phyloP scores from a whole-genome alignment of 1,140 invertebrate genomes.

The Drosophila parvula region DNA sequence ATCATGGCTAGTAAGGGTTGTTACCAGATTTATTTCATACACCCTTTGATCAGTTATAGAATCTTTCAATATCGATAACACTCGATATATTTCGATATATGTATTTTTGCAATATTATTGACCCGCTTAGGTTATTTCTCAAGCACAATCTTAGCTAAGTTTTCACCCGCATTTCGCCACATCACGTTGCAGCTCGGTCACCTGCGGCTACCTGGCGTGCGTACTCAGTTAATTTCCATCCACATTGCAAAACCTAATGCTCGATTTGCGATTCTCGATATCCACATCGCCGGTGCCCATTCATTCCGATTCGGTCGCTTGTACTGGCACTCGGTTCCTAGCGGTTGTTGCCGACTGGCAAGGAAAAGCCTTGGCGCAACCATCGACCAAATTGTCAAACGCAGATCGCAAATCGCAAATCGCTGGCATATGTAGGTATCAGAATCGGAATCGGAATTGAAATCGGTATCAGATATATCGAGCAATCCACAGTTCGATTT shows the following conservation, averaged over 20 bases:
- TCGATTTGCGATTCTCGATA: conserved; percentile 29
- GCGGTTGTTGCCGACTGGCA: conserved; percentile 53
- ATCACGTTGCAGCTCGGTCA: conserved; percentile 75
- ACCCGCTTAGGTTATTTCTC: neutral
- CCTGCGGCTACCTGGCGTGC: conserved; percentile 67
- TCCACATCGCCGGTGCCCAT: conserved; percentile 24
- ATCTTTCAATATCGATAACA: neutral
- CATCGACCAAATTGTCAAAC: conserved; percentile 53
- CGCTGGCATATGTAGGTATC: conserved; percentile 20
- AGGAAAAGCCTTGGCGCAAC: conserved; percentile 72
- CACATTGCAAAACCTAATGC: conserved; percentile 43
- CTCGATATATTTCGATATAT: neutral
- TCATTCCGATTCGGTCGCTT: conserved; percentile 9
- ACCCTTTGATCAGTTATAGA: neutral
- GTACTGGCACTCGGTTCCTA: conserved; percentile 26
- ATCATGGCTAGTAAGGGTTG: neutral
- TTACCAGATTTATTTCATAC: neutral
- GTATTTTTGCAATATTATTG: neutral
- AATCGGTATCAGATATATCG: conserved; percentile 48
- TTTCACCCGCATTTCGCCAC: conserved; percentile 13
- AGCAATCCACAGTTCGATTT: conserved; percentile 64
- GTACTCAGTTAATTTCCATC: conserved; percentile 55
- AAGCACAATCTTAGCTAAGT: neutral
- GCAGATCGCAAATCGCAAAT: neutral
- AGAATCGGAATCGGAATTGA: conserved; percentile 47